Evolutionary conservation across 1,140 invertebrate species (phyloP), one percentile per base, ranked within the genome.

Genomic region (Magallana ariakensis): DNA sequence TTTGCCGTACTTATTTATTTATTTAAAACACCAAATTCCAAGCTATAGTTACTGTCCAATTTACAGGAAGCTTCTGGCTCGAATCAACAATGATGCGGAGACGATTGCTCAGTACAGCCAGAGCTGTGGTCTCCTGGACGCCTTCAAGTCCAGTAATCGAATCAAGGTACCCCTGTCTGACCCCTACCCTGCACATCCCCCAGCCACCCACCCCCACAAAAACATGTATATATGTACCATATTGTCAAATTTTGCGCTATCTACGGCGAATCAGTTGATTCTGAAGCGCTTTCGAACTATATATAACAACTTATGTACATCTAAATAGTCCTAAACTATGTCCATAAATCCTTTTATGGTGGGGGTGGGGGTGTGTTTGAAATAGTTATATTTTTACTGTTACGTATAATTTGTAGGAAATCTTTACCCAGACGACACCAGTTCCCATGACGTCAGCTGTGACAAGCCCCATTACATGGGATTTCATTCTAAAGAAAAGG

Each of bases 401-500:
- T 46, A 5, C 33, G 33, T 46, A 46, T 46, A 46, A 46, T 26
- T 9, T 75, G 22, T 22, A 75, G 66, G 66, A 75, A 22, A 75
- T 75, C 33, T 75, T 75, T 13, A 75, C 66, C 66, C 66, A 75
- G 66, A 75, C 66, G 22, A 75, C 66, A 11, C 66, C 66, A 26
- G 15, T 75, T 3, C 22, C 66, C 6, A 75, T 75, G 66, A 75
- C 66, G 66, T 75, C 66, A 75, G 9, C 66, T 26, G 66, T 75
- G 1, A 75, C 66, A 19, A 75, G 66, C 33, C 66, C 66, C 10
- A 75, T 75, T 26, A 75, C 66, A 13, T 75, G 66, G 66, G 66
- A 75, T 75, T 75, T 33, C 22, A 75, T 33, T 26, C 26, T 75
- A 13, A 75, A 75, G 66, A 26, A 26, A 26, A 70, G 22, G 22